These are phyloP conservation scores for Schizopygopsis malacanthus DNA, from an alignment of 2,797 vertebrate species.

Conservation along the genomic window DNA sequence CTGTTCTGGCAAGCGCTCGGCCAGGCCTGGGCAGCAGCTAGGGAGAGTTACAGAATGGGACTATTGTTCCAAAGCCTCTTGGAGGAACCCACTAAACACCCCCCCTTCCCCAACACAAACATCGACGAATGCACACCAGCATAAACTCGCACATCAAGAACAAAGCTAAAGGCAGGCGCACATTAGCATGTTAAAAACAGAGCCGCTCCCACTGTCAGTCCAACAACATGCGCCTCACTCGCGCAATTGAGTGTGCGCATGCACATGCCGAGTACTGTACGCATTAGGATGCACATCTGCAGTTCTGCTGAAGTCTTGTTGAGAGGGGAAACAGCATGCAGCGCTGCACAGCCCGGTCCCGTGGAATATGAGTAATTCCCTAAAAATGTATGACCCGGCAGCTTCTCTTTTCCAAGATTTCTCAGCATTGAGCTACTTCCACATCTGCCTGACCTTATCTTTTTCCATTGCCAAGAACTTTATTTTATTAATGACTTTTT, in stretches of 20 bases:
- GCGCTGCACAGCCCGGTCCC: conserved; percentile 66
- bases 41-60: conserved; percentile 72
- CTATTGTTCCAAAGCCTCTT: conserved; percentile 77
- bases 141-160: background rate
- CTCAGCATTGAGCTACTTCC: conserved; percentile 3
- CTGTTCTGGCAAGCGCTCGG: conserved; percentile 42
- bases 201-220: background rate
- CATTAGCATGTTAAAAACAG: background rate
- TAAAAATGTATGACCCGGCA: conserved; percentile 46
- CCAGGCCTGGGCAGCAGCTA: conserved; percentile 46
- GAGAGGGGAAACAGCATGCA: conserved; percentile 71
- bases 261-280: background rate
- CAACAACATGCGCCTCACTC: background rate
- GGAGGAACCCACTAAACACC: conserved; percentile 66
- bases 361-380: conserved; percentile 81
- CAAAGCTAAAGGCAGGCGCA: background rate
- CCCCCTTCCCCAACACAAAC: conserved; percentile 51
- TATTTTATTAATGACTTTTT: conserved; percentile 15
- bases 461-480: background rate
- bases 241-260: background rate
- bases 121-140: conserved; percentile 40
- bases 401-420: conserved; percentile 8
- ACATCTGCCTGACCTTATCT: conserved; percentile 18
- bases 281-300: conserved; percentile 65
- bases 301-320: conserved; percentile 59